phyloP scores from a whole-genome alignment of 2,113 vertebrate genomes.

The Atrichornis clamosus region DNA sequence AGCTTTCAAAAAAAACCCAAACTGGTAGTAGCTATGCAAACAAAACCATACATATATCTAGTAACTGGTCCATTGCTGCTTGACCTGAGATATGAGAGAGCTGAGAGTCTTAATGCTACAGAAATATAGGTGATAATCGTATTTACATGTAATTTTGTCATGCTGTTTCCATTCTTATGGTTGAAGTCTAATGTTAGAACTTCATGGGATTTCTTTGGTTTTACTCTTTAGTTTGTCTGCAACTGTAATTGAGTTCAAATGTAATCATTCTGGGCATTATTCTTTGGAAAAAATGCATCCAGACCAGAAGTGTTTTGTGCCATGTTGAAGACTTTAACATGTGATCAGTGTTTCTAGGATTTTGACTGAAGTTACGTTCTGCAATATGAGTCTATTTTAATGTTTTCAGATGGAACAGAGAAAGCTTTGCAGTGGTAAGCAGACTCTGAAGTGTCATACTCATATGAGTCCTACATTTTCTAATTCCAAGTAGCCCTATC shows the following conservation, averaged over 20 bases:
- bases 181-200: neutral
- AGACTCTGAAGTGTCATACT: neutral
- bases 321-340: neutral
- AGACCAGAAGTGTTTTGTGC: neutral
- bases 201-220: neutral
- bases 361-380: neutral
- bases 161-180: neutral
- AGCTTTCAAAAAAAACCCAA: neutral
- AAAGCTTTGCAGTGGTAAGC: neutral
- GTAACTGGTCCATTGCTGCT: rapidly evolving
- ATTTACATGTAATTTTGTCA: neutral
- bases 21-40: rapidly evolving
- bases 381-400: neutral
- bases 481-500: neutral
- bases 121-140: rapidly evolving
- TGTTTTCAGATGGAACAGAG: neutral
- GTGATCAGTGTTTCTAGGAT: neutral
- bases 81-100: neutral
- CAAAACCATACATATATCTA: neutral
- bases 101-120: neutral
- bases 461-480: neutral
- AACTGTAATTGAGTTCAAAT: neutral
- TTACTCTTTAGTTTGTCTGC: neutral
- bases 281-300: neutral
- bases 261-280: neutral